phyloP scores from a whole-genome alignment of 1,140 invertebrate genomes.

The Chionoecetes opilio region DNA sequence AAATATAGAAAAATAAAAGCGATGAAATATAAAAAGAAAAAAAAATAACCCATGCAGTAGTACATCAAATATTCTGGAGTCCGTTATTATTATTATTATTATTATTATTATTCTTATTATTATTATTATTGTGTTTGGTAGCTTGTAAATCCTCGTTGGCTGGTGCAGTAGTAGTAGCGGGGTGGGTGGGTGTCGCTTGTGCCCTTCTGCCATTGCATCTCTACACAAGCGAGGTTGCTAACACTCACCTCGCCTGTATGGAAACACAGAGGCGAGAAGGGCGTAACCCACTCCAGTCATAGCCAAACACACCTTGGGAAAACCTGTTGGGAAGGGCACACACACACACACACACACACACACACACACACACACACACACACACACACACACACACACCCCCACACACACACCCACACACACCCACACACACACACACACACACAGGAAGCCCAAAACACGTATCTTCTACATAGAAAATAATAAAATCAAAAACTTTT shows the following conservation, averaged over 20 bases:
- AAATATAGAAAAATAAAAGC: too few species aligned
- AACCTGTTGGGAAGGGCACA: not conserved
- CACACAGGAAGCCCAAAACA: slow-evolving; percentile 23
- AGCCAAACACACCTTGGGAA: not conserved
- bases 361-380: slow-evolving; percentile 31
- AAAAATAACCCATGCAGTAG: too few species aligned
- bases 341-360: slow-evolving; percentile 35
- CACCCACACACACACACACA: slow-evolving; percentile 34
- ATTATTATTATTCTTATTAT: too few species aligned
- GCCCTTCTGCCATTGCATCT: slow-evolving; percentile 69
- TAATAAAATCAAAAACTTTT: not conserved
- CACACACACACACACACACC: not conserved
- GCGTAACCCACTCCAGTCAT: slow-evolving; percentile 22
- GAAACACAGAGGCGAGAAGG: slow-evolving; percentile 69
- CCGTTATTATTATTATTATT: too few species aligned
- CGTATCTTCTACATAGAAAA: not conserved
- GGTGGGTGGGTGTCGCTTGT: not conserved
- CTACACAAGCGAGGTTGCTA: slow-evolving; percentile 74
- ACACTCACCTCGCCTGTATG: slow-evolving; percentile 77
- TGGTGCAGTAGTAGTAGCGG: too few species aligned
- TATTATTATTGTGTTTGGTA: too few species aligned
- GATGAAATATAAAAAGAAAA: too few species aligned
- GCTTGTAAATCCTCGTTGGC: too few species aligned
- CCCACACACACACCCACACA: not conserved
- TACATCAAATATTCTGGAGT: too few species aligned